Evolutionary conservation across 1,140 invertebrate species (phyloP).

Genomic region (Drosophila bifasciata): DNA sequence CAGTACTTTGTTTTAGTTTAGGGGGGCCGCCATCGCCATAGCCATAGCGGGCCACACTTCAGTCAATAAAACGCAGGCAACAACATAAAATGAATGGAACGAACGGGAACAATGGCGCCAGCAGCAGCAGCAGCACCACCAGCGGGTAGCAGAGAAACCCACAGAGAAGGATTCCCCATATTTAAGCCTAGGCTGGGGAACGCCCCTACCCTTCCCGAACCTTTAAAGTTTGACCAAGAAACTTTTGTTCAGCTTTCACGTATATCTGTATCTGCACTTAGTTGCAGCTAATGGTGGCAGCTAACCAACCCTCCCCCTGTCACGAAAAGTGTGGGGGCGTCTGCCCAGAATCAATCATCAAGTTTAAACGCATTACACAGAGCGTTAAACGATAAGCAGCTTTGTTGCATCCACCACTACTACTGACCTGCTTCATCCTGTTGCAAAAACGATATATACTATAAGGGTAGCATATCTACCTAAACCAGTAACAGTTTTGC

Average conservation of each 20-base stretch:
- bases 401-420: conserved; percentile 79
- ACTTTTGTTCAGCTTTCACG: conserved; percentile 57
- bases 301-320: no score
- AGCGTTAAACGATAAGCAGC: conserved; percentile 81
- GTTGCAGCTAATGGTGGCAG: conserved; percentile 58
- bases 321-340: not conserved
- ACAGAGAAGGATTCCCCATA: conserved; percentile 7
- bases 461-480: conserved; percentile 42
- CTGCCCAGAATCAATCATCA: conserved; percentile 72
- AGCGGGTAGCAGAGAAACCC: not conserved
- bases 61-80: conserved; percentile 81
- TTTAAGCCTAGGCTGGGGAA: conserved; percentile 39
- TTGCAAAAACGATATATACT: conserved; percentile 48
- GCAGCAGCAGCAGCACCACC: conserved; percentile 37
- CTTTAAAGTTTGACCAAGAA: conserved; percentile 69
- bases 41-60: conserved; percentile 59
- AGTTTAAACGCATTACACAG: conserved; percentile 80
- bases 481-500: conserved; percentile 34
- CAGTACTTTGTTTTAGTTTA: conserved; percentile 80
- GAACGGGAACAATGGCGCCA: conserved; percentile 73
- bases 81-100: conserved; percentile 76
- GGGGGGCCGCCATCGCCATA: conserved; percentile 62
- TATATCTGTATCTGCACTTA: conserved; percentile 64
- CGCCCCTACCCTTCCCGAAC: no score
- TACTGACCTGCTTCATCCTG: conserved; percentile 50